Evolutionary conservation across 2,113 vertebrate species (phyloP).

Genomic region (Cyprinodon tularosa): DNA sequence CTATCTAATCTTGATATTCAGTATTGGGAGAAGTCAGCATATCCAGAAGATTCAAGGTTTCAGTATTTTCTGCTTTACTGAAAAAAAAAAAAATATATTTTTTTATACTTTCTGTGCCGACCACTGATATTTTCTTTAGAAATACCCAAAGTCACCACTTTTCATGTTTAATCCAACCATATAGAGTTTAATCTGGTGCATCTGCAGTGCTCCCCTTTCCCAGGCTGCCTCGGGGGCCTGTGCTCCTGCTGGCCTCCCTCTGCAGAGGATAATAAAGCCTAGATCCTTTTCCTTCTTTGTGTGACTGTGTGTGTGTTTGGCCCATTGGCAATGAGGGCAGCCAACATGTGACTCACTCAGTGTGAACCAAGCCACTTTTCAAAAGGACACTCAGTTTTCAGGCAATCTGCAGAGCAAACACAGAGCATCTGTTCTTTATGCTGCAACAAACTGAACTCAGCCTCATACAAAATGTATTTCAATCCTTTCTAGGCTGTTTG

Average conservation of each 20-base stretch:
- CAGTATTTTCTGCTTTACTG: constrained; percentile 1
- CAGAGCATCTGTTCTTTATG: constrained; percentile 39
- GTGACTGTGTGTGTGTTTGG: constrained; percentile 35
- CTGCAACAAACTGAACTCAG: constrained; percentile 8
- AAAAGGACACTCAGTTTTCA: constrained; percentile 45
- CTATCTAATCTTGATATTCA: background rate
- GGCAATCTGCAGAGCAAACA: constrained; percentile 55
- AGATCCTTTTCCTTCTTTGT: constrained; percentile 7
- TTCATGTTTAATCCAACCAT: constrained; percentile 20
- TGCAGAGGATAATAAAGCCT: constrained; percentile 8
- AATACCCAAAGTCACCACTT: constrained; percentile 6
- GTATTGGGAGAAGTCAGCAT: constrained; percentile 4
- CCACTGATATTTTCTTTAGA: constrained; percentile 1
- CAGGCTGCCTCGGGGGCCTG: constrained; percentile 22
- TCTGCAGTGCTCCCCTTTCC: constrained; percentile 24
- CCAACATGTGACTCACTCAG: constrained; percentile 34
- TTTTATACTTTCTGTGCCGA: constrained; percentile 19
- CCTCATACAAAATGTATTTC: background rate
- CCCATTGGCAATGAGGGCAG: constrained; percentile 34
- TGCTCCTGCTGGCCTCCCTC: constrained; percentile 4
- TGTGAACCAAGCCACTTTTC: constrained; percentile 40
- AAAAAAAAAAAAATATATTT: background rate
- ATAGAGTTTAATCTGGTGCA: constrained; percentile 18
- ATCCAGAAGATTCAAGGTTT: background rate
- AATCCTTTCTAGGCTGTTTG: background rate